Base-by-base conservation (phyloP, 2,113 vertebrate genomes). In the Epinephelus lanceolatus region DNA sequence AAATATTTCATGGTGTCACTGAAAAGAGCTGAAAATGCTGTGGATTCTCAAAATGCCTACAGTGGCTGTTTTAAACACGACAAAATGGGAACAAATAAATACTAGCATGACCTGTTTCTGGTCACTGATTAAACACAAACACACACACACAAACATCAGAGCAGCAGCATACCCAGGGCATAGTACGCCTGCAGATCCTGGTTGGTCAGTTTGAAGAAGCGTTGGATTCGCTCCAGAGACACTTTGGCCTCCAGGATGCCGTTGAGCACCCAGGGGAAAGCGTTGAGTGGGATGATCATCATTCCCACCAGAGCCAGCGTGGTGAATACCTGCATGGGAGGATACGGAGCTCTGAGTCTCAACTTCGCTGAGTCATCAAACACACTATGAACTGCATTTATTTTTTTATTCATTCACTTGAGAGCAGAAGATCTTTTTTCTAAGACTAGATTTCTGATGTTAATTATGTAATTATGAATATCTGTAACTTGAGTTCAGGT, bases 251-350 rank as follows among this genome's bases (percentile, higher is more conserved):
- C 98, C 92, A 99, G 90, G 56, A 96, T 95, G 0, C 95, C 95
- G 69, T 97, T 99, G 87, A 99, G 92, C 42, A 99, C 97, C 98
- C 98, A 99, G 0, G 98, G 98, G 76, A 99, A 99, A 62, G 83
- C 80, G 80, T 99, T 99, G 68, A 99, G 97, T 0, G 98, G 98
- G 9, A 97, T 63, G 89, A 99, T 97, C 60, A 99, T 93, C 98
- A 99, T 97, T 30, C 95, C 96, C 0, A 99, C 96, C 78, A 99
- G 95, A 18, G 98, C 98, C 90, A 99, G 10, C 0, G 98, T 96
- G 11, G 98, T 99, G 89, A 99, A 99, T 8, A 99, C 98, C 98
- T 99, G 86, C 14, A 81, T 52, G 30, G n/a, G 15, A 25, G n/a
- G 10, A 40, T n/a, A 37, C 6, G 2, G 1, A 45, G 8, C 11